Percentiles rank a stretch among this genome's conserved stretches.
Conservation (phyloP, 2,888 invertebrate genomes). For the Drosophila flavopinicola region DNA sequence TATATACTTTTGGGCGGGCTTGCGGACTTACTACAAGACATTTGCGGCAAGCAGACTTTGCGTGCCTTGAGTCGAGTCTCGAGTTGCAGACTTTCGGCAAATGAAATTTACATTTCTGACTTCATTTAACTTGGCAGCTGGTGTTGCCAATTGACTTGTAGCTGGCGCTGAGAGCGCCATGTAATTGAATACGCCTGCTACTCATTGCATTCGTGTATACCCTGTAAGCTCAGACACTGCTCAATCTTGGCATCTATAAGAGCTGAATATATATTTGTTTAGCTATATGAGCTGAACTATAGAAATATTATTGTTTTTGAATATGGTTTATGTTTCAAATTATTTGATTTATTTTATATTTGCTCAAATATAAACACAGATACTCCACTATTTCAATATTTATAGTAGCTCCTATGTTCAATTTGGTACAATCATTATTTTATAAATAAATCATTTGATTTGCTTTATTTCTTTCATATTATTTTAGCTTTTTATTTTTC, state of each 20-base stretch:
- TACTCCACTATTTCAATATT: no score
- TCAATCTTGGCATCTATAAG: background rate
- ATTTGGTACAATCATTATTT: no score
- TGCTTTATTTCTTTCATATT: no score
- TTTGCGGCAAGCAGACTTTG: slow-evolving; percentile 50
- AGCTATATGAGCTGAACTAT: no score
- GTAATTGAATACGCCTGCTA: slow-evolving; percentile 52
- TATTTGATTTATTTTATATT: no score
- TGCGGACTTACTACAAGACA: slow-evolving; percentile 52
- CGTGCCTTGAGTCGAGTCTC: slow-evolving; percentile 24
- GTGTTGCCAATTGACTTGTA: slow-evolving; percentile 67
- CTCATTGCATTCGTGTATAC: slow-evolving; percentile 20
- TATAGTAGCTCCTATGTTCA: no score
- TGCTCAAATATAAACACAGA: no score
- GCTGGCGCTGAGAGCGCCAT: slow-evolving; percentile 47
- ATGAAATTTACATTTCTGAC: slow-evolving; percentile 78
- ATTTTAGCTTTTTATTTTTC: no score
- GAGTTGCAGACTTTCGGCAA: slow-evolving; percentile 40
- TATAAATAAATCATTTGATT: no score
- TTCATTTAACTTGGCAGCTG: slow-evolving; percentile 73
- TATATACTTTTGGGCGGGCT: slow-evolving; percentile 35
- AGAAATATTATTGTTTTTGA: no score
- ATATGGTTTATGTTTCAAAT: no score
- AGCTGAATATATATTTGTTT: background rate
- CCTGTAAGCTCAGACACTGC: background rate